Percentiles rank a stretch among this genome's conserved stretches.
These are phyloP conservation scores for Drosophila acutilabella DNA, from an alignment of 2,888 invertebrate genomes.

Conservation along the genomic window DNA sequence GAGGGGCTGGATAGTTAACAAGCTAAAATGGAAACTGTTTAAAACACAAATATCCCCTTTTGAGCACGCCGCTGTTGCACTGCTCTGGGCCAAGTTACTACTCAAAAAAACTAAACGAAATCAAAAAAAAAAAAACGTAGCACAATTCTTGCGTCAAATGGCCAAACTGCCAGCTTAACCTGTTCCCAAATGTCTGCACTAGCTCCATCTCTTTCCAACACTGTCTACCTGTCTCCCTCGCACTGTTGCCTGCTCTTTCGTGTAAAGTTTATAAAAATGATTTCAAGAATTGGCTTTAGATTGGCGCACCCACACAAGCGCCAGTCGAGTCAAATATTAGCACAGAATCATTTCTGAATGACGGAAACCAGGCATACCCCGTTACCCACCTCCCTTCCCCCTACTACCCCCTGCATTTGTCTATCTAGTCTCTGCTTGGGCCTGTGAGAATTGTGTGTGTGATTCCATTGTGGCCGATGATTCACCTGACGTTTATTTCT, in stretches of 20 bases:
- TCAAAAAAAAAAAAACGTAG: constrained; percentile 21
- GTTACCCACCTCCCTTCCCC: not conserved
- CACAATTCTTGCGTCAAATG: constrained; percentile 57
- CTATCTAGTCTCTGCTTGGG: constrained; percentile 13
- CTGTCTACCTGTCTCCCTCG: not conserved
- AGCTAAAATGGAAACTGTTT: too few species aligned
- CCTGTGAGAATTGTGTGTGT: constrained; percentile 11
- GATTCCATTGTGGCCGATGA: constrained; percentile 43
- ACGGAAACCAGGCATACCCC: constrained; percentile 15
- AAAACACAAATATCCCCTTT: too few species aligned
- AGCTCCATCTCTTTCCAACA: not conserved
- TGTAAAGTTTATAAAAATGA: constrained; percentile 42
- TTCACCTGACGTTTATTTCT: constrained; percentile 55
- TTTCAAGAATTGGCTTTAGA: constrained; percentile 23
- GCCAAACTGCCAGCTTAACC: constrained; percentile 43
- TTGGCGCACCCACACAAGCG: constrained; percentile 40
- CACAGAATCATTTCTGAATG: constrained; percentile 56
- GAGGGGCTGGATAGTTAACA: not conserved
- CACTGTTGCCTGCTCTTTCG: constrained; percentile 8
- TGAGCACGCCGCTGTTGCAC: not conserved
- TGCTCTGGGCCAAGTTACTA: constrained; percentile 31
- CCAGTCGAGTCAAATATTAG: constrained; percentile 48
- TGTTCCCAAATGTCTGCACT: constrained; percentile 33
- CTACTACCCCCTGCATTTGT: not conserved
- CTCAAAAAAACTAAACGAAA: constrained; percentile 3